Evolutionary conservation across 2,888 invertebrate genomes (phyloP).

Genomic region (Itoplectis maculator): DNA sequence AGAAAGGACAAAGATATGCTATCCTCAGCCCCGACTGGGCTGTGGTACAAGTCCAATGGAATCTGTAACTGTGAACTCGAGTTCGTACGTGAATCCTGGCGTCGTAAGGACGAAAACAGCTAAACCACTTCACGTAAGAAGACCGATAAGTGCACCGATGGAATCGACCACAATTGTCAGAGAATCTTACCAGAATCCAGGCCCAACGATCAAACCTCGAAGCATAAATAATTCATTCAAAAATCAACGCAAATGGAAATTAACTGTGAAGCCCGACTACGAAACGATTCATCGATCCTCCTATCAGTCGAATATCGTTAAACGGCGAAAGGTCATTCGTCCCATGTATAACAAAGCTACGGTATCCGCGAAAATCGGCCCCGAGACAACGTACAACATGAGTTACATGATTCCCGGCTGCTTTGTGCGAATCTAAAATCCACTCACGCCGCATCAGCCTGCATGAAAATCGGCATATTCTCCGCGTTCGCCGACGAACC

Average conservation of each 20-base stretch:
- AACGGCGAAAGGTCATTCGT: slow-evolving; percentile 45
- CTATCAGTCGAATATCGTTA: slow-evolving; percentile 52
- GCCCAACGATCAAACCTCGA: slow-evolving; percentile 16
- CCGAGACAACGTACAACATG: slow-evolving; percentile 69
- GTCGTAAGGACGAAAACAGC: slow-evolving; percentile 54
- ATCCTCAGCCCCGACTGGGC: slow-evolving; percentile 68
- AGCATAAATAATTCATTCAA: slow-evolving; percentile 26
- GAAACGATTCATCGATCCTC: slow-evolving; percentile 68
- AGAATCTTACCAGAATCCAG: slow-evolving; percentile 69
- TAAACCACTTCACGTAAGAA: slow-evolving; percentile 51
- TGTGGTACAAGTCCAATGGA: slow-evolving; percentile 65
- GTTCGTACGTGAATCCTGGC: slow-evolving; percentile 71
- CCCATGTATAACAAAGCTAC: slow-evolving; percentile 26
- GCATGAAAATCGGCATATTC: slow-evolving; percentile 96
- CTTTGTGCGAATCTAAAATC: slow-evolving; percentile 62
- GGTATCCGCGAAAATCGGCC: slow-evolving; percentile 68
- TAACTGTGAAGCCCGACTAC: slow-evolving; percentile 71
- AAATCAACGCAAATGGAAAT: slow-evolving; percentile 57
- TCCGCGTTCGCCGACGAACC: slow-evolving; percentile 96
- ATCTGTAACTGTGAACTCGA: slow-evolving; percentile 65
- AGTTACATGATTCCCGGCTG: slow-evolving; percentile 72
- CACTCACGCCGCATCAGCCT: slow-evolving; percentile 94
- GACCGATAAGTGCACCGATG: slow-evolving; percentile 63
- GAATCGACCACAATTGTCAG: slow-evolving; percentile 69
- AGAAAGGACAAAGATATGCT: slow-evolving; percentile 57